Evolutionary conservation across 2,888 invertebrate species (phyloP).

Genomic region (Cryptophagus acutangulus): DNA sequence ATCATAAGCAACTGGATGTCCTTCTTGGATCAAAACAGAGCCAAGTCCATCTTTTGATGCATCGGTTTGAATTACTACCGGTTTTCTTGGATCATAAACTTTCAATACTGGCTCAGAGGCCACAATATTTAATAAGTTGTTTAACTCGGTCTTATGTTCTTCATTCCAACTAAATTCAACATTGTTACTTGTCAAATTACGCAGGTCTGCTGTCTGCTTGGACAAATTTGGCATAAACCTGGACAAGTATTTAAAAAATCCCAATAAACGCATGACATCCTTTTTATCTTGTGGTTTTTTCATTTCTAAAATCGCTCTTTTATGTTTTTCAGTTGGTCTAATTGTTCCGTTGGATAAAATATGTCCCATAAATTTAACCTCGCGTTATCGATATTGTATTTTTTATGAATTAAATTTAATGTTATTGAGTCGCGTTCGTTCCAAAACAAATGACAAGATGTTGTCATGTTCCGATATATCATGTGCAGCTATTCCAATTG

Average conservation of each 20-base stretch:
- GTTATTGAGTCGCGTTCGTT: no score
- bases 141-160: neutral
- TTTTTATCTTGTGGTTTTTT: no score
- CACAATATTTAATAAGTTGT: neutral
- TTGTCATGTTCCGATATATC: no score
- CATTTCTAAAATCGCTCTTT: no score
- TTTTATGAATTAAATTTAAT: no score
- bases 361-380: no score
- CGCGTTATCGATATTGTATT: no score
- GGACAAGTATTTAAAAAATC: neutral
- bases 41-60: slow-evolving; percentile 14
- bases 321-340: no score
- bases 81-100: slow-evolving; percentile 7
- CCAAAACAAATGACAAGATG: no score
- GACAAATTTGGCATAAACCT: slow-evolving; percentile 1
- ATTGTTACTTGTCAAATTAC: neutral
- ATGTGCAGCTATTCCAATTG: no score
- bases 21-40: slow-evolving; percentile 9
- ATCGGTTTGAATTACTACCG: slow-evolving; percentile 9
- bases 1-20: slow-evolving; percentile 8
- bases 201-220: neutral
- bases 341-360: no score
- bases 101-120: slow-evolving; percentile 2
- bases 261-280: slow-evolving; percentile 1
- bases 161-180: neutral